Conservation (phyloP, 2,113 vertebrate species). For the Malaclemys terrapin region DNA sequence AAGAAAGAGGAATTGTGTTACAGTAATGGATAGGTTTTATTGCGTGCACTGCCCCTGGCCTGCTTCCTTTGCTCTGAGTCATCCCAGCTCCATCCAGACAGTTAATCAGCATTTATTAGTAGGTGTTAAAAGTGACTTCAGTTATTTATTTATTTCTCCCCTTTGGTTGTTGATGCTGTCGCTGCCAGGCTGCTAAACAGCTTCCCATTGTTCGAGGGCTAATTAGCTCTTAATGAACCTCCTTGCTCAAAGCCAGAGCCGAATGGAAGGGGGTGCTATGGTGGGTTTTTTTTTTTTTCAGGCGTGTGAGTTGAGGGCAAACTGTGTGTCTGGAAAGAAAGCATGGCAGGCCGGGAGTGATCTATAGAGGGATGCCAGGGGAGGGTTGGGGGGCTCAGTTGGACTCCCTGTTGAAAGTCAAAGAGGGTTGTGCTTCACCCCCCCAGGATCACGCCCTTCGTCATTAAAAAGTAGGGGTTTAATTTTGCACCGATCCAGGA, state of each 20-base stretch:
- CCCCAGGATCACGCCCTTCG: not conserved
- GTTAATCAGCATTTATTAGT: not conserved
- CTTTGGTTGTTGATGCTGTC: constrained; percentile 61
- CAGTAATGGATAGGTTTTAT: not conserved
- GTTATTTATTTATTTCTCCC: constrained; percentile 12
- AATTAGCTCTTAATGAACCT: constrained; percentile 77
- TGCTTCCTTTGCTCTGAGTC: not conserved
- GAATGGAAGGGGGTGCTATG: not conserved
- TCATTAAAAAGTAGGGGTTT: not conserved
- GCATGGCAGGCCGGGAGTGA: no score
- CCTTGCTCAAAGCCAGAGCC: not conserved
- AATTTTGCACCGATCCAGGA: not conserved
- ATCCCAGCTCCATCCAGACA: not conserved
- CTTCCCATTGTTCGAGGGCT: constrained; percentile 69
- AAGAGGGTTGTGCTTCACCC: not conserved
- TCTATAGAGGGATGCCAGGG: not conserved
- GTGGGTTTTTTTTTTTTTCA: not conserved
- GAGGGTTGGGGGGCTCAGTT: not conserved
- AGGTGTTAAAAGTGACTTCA: not conserved
- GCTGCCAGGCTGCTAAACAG: constrained; percentile 69
- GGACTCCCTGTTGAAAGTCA: not conserved
- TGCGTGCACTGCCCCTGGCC: not conserved
- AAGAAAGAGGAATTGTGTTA: not conserved
- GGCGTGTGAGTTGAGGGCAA: not conserved
- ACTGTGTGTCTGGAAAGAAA: not conserved